Evolutionary conservation across 2,888 invertebrate species (phyloP).

Genomic region (Eremobia ochroleuca): DNA sequence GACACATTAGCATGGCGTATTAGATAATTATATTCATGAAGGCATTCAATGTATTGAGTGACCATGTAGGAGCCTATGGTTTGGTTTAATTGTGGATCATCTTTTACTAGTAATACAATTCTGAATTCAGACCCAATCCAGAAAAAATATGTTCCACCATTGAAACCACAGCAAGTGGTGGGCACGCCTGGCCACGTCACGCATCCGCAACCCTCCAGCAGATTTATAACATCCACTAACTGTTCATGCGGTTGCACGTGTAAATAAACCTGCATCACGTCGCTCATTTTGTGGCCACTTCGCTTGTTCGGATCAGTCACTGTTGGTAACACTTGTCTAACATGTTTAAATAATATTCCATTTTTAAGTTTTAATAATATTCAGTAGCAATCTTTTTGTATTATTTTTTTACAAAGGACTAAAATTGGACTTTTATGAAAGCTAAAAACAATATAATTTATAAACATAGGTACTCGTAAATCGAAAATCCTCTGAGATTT

Average conservation of each 20-base stretch:
- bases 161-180: not conserved
- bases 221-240: slow-evolving; percentile 48
- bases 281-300: slow-evolving; percentile 21
- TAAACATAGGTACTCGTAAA: not conserved
- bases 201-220: slow-evolving; percentile 19
- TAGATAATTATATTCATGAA: too few relatives aligned
- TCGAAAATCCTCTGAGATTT: not conserved
- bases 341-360: not conserved
- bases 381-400: too few relatives aligned
- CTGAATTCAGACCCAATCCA: not conserved
- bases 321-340: not conserved
- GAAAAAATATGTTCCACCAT: not conserved
- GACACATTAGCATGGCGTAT: too few relatives aligned
- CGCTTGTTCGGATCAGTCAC: not conserved
- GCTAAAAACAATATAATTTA: too few relatives aligned
- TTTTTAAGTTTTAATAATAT: not conserved
- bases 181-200: not conserved
- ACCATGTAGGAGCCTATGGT: too few relatives aligned
- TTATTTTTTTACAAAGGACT: not conserved
- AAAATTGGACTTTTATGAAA: not conserved
- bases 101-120: not conserved
- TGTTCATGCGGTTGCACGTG: slow-evolving; percentile 32
- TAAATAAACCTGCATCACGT: slow-evolving; percentile 21
- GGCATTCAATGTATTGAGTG: too few relatives aligned
- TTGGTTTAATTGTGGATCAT: not conserved